A percentile compares a stretch with the other conserved stretches of the same genome.
Evolutionary conservation across 1,140 invertebrate species (phyloP).

Genomic region (Tenebrio molitor): DNA sequence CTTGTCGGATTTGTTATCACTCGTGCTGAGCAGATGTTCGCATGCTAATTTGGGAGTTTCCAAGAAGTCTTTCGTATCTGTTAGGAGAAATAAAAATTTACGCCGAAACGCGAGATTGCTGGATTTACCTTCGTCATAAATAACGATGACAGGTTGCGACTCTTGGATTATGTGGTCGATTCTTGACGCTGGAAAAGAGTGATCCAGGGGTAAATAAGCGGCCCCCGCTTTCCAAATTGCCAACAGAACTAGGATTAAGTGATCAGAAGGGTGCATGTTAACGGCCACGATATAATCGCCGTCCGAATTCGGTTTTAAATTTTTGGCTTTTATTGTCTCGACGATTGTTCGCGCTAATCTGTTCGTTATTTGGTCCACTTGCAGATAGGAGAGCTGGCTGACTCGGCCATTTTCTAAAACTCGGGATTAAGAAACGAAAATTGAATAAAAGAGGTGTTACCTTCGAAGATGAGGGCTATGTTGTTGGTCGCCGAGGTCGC

Average conservation of each 20-base stretch:
- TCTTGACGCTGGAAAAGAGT: constrained; percentile 79
- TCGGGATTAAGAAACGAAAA: too few species aligned
- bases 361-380: constrained; percentile 58
- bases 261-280: constrained; percentile 81
- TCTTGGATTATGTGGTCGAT: constrained; percentile 84
- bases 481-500: constrained; percentile 47
- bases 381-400: constrained; percentile 53
- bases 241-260: constrained; percentile 77
- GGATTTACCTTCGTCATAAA: constrained; percentile 72
- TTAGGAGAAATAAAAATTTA: constrained; percentile 6
- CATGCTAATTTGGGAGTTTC: constrained; percentile 55
- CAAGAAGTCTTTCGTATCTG: constrained; percentile 57
- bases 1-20: constrained; percentile 47
- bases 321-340: constrained; percentile 18
- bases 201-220: constrained; percentile 86
- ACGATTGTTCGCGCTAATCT: constrained; percentile 49
- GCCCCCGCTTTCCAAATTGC: constrained; percentile 86
- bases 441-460: too few species aligned
- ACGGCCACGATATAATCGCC: constrained; percentile 80
- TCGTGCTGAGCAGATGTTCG: constrained; percentile 53
- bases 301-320: constrained; percentile 69
- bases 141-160: constrained; percentile 77
- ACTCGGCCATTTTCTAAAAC: constrained; percentile 52
- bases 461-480: constrained; percentile 62
- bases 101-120: not conserved